Conservation (phyloP, 2,888 invertebrate genomes). For the Tolmerus cingulatus region DNA sequence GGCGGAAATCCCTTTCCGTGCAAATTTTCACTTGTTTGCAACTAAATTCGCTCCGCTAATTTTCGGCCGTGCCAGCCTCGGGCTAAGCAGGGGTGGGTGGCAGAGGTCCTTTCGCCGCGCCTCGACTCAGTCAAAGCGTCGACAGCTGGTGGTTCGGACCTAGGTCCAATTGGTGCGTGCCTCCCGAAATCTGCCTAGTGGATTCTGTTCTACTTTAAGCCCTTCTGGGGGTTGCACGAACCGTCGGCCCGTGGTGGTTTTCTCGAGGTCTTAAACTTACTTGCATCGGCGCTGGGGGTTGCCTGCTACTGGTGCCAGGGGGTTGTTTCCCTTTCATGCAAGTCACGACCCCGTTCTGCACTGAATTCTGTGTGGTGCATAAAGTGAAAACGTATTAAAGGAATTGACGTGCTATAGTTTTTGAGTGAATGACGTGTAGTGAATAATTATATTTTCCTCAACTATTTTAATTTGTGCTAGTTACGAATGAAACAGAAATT, state of each 20-base stretch:
- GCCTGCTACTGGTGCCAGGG: background rate
- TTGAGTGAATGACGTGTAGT: background rate
- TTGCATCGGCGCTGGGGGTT: background rate
- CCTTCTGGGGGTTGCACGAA: background rate
- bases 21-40: conserved; percentile 9
- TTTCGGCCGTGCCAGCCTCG: background rate
- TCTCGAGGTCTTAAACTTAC: background rate
- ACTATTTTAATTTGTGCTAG: background rate
- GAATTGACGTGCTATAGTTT: background rate
- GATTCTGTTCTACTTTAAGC: background rate
- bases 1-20: background rate
- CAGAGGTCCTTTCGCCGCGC: background rate
- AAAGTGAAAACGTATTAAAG: background rate
- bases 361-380: background rate
- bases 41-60: background rate
- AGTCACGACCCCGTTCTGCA: background rate
- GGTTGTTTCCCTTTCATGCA: background rate
- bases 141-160: background rate
- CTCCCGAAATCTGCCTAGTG: background rate
- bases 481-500: background rate
- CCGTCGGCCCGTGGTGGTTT: background rate
- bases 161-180: background rate
- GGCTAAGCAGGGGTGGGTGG: background rate
- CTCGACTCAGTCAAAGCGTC: background rate
- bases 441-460: background rate